phyloP scores from a whole-genome alignment of 2,113 vertebrate genomes.

The Tachysurus fulvidraco region DNA sequence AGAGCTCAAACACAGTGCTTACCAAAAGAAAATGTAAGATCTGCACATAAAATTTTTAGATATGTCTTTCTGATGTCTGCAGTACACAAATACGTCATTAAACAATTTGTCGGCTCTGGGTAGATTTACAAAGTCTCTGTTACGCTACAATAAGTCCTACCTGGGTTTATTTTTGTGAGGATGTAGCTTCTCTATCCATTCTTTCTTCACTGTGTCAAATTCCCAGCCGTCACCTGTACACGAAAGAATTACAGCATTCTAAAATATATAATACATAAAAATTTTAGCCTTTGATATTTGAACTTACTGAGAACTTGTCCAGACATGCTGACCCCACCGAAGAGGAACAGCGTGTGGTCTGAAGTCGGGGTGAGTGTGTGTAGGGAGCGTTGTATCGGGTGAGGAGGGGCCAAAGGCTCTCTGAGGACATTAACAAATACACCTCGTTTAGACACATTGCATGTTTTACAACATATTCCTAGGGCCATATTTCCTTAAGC shows the following conservation, averaged over 20 bases:
- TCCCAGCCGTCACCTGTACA: slow-evolving; percentile 86
- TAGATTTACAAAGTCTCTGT: not conserved
- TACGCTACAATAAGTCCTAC: slow-evolving; percentile 65
- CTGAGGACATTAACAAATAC: slow-evolving; percentile 63
- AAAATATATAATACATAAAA: not conserved
- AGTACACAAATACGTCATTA: not conserved
- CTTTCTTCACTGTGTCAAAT: slow-evolving; percentile 75
- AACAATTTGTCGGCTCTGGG: not conserved
- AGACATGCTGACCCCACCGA: slow-evolving; percentile 85
- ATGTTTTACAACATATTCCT: not conserved
- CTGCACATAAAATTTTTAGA: not conserved
- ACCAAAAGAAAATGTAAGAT: not conserved
- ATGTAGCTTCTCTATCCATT: slow-evolving; percentile 82
- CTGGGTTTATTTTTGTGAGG: slow-evolving; percentile 86
- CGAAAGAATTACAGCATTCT: not conserved
- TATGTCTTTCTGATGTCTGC: not conserved
- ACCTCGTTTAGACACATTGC: not conserved
- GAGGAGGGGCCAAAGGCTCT: slow-evolving; percentile 64
- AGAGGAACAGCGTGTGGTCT: slow-evolving; percentile 85
- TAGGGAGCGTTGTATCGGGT: slow-evolving; percentile 86
- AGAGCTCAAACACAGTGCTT: not conserved
- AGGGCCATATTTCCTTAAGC: not conserved
- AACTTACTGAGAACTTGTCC: slow-evolving; percentile 86
- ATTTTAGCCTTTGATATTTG: not conserved
- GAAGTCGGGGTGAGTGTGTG: slow-evolving; percentile 87